Evolutionary conservation across 92 coral and sea anemone species (phyloP).

Genomic region (Meandrina meandrites): DNA sequence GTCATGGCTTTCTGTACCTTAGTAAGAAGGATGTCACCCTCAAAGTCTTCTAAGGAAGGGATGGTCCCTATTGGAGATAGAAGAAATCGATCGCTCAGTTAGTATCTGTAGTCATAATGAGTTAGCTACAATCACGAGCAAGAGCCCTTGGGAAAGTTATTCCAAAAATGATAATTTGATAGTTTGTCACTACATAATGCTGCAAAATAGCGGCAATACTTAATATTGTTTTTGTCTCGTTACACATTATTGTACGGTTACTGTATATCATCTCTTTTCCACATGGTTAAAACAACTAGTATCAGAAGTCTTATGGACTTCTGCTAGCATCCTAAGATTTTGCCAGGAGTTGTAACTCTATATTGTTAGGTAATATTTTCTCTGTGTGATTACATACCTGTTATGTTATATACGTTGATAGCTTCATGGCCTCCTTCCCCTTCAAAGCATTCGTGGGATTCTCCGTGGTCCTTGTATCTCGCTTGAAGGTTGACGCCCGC

Average conservation of each 20-base stretch:
- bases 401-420: constrained; percentile 77
- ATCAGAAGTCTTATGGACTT: too few relatives aligned
- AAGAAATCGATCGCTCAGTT: background rate
- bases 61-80: constrained; percentile 46
- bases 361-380: too few relatives aligned
- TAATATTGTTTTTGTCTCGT: too few relatives aligned
- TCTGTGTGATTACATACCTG: constrained; percentile 73
- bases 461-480: constrained; percentile 53
- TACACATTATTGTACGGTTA: too few relatives aligned
- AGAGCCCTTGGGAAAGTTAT: too few relatives aligned
- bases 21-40: constrained; percentile 91
- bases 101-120: background rate
- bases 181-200: too few relatives aligned
- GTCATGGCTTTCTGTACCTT: constrained; percentile 79
- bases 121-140: background rate
- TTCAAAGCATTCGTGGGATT: constrained; percentile 67
- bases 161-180: background rate
- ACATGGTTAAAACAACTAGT: too few relatives aligned
- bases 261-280: too few relatives aligned
- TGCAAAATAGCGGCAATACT: too few relatives aligned
- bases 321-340: too few relatives aligned
- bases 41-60: constrained; percentile 72
- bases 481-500: constrained; percentile 43
- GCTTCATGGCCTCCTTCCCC: constrained; percentile 88
- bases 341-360: too few relatives aligned